A percentile compares a stretch with the other conserved stretches of the same genome.
Conservation (phyloP, 2,113 vertebrate species). For the Burhinus bistriatus region DNA sequence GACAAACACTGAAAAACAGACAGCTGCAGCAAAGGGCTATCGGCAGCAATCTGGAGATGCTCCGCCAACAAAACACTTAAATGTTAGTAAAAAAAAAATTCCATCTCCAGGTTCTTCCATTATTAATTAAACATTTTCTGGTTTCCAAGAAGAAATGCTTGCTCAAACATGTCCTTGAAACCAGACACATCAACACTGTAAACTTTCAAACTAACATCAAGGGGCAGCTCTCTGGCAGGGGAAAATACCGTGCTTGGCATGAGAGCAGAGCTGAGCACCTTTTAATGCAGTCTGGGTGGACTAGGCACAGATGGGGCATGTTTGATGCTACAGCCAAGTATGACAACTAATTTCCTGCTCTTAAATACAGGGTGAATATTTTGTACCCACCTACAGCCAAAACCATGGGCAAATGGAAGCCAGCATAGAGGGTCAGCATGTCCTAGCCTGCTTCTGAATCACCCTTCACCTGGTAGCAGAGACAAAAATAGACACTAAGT, state of each 20-base stretch:
- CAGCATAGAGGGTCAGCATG: accelerated
- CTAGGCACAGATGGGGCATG: accelerated
- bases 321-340: neutral
- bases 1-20: neutral
- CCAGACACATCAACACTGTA: neutral
- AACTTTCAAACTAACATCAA: neutral
- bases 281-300: neutral
- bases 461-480: neutral
- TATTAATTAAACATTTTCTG: neutral
- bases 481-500: neutral
- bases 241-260: accelerated
- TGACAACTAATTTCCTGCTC: neutral
- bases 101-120: neutral
- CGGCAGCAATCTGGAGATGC: neutral
- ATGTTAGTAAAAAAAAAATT: neutral
- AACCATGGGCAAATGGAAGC: neutral
- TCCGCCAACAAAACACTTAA: neutral
- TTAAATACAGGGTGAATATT: neutral
- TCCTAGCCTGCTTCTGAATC: neutral
- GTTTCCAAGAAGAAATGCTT: neutral
- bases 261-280: neutral
- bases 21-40: neutral
- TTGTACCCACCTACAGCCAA: neutral
- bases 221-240: neutral
- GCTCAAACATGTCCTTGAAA: neutral